Conservation (phyloP, 2,113 vertebrate species). For the Pelvicachromis taeniatus region DNA sequence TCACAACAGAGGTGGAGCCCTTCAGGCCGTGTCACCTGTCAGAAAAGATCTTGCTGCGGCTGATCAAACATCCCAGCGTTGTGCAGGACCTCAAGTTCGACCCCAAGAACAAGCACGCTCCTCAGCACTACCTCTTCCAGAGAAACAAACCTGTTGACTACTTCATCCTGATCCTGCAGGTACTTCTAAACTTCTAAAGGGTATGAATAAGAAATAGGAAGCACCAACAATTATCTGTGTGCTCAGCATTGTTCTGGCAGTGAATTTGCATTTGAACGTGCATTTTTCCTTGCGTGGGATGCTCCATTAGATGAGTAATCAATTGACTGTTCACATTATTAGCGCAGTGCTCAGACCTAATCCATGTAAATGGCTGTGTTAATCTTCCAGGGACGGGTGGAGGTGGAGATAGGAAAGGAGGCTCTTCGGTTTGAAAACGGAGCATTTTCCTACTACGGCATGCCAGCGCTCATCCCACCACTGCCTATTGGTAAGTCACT, state of each 20-base stretch:
- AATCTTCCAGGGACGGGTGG: constrained; percentile 85
- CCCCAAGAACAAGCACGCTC: constrained; percentile 84
- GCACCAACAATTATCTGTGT: background rate
- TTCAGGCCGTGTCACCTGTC: constrained; percentile 88
- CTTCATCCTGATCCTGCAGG: constrained; percentile 92
- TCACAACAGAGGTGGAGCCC: constrained; percentile 85
- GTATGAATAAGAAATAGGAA: background rate
- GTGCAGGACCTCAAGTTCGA: constrained; percentile 93
- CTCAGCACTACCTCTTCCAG: constrained; percentile 90
- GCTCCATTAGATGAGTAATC: constrained; percentile 2
- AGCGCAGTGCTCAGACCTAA: background rate
- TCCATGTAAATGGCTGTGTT: constrained; percentile 21
- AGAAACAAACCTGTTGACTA: constrained; percentile 92
- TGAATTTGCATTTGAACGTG: background rate
- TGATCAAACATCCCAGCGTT: constrained; percentile 90
- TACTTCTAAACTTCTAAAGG: constrained; percentile 38
- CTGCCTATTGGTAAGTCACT: constrained; percentile 77
- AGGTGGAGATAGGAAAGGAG: constrained; percentile 95
- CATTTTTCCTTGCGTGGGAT: background rate
- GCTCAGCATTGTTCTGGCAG: background rate
- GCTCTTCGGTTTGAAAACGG: constrained; percentile 94
- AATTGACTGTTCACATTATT: background rate
- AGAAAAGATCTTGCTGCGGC: constrained; percentile 91
- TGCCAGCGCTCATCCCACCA: constrained; percentile 83
- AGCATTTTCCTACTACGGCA: constrained; percentile 93